These are phyloP conservation scores for Phoxinus dragarum DNA, from an alignment of 2,797 vertebrate species.

Conservation along the genomic window DNA sequence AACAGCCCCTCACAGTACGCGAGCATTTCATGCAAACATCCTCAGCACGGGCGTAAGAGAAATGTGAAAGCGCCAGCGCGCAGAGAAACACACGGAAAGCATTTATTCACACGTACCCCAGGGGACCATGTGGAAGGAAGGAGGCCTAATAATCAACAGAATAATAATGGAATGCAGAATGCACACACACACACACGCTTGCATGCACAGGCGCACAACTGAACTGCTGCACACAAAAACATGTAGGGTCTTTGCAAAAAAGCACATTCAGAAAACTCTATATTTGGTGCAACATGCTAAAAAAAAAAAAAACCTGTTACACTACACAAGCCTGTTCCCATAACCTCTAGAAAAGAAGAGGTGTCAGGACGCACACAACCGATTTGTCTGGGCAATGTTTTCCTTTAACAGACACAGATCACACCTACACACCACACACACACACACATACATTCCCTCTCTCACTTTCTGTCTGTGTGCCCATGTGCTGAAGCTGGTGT, in stretches of 20 bases:
- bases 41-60: background rate
- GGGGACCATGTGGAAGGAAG: conserved; percentile 80
- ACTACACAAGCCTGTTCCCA: conserved; percentile 49
- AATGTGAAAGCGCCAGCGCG: conserved; percentile 1
- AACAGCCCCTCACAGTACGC: background rate
- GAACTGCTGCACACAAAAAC: conserved; percentile 12
- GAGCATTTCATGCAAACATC: conserved; percentile 9
- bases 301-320: conserved; percentile 7
- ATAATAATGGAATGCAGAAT: conserved; percentile 57
- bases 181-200: conserved; percentile 2
- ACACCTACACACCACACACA: conserved; percentile 84
- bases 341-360: conserved; percentile 44
- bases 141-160: conserved; percentile 85
- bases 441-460: conserved; percentile 48
- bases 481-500: conserved; percentile 87
- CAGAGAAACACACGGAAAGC: conserved; percentile 54
- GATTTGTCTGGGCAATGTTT: conserved; percentile 77
- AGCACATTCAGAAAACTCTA: conserved; percentile 9
- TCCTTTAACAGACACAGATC: conserved; percentile 75
- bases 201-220: conserved; percentile 3
- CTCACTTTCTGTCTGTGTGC: conserved; percentile 58
- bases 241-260: conserved; percentile 5
- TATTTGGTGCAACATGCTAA: background rate
- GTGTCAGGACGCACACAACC: conserved; percentile 66
- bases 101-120: conserved; percentile 68